Conservation (phyloP, 2,113 vertebrate species). For the Sakesphorus luctuosus region DNA sequence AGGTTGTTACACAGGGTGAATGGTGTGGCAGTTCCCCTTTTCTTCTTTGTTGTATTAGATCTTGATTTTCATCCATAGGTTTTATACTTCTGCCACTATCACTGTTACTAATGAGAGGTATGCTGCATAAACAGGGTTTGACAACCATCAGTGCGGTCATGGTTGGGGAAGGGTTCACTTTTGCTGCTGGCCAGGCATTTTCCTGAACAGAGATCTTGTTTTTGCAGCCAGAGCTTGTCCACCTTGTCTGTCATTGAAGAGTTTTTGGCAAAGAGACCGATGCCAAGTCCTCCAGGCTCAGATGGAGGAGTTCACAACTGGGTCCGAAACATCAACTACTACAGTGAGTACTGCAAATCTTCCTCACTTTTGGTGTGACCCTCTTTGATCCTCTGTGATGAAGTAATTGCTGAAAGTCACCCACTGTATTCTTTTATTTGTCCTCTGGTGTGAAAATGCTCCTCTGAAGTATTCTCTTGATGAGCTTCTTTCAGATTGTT, state of each 20-base stretch:
- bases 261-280: conserved; percentile 88
- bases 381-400: background rate
- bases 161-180: background rate
- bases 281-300: conserved; percentile 78
- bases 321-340: conserved; percentile 94
- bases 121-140: background rate
- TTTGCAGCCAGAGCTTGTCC: conserved; percentile 93
- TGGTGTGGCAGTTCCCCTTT: background rate
- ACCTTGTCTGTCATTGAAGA: conserved; percentile 97
- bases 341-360: conserved; percentile 83
- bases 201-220: conserved; percentile 49
- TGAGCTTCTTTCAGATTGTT: background rate
- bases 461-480: background rate
- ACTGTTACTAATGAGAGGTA: background rate
- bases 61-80: background rate
- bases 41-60: background rate
- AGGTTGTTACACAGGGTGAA: background rate
- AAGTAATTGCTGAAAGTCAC: background rate
- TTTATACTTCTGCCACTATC: background rate
- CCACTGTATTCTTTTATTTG: background rate
- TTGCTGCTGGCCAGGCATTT: background rate
- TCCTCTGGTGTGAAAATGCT: background rate
- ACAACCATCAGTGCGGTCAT: background rate
- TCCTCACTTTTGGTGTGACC: background rate
- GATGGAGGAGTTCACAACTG: conserved; percentile 86